Percentiles rank a stretch among this genome's conserved stretches.
phyloP scores from a whole-genome alignment of 2,797 vertebrate genomes.

The Scolopax rusticola region DNA sequence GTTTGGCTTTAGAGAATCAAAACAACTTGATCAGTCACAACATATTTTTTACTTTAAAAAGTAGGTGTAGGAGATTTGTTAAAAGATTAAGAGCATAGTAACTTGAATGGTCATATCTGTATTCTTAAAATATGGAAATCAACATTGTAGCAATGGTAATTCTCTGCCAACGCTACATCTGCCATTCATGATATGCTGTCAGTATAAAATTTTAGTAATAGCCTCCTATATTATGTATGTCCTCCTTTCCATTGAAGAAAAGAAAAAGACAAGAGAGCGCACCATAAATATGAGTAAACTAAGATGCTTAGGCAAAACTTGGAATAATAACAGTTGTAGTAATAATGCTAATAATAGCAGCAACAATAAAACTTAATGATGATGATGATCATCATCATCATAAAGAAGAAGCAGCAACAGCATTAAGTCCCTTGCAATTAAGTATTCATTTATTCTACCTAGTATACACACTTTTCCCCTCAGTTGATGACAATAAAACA shows the following conservation, averaged over 20 bases:
- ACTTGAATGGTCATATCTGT: not conserved
- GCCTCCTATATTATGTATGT: not conserved
- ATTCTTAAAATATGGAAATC: not conserved
- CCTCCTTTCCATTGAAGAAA: not conserved
- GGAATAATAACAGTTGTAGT: not conserved
- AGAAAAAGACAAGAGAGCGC: fast-evolving
- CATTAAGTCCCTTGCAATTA: not conserved
- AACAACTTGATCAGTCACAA: not conserved
- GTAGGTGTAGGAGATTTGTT: not conserved
- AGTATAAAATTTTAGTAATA: not conserved
- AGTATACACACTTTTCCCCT: not conserved
- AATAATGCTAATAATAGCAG: not conserved
- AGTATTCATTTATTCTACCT: not conserved
- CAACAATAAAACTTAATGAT: not conserved
- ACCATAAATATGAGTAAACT: not conserved
- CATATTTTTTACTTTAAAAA: not conserved
- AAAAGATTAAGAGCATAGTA: not conserved
- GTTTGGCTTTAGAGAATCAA: not conserved
- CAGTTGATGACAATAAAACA: not conserved
- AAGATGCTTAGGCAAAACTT: not conserved
- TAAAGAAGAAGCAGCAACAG: not conserved
- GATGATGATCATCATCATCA: too few relatives aligned
- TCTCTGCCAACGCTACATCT: not conserved
- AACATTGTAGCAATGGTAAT: not conserved
- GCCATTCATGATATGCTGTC: not conserved